A percentile compares a stretch with the other conserved stretches of the same genome.
phyloP scores from a whole-genome alignment of 2,888 invertebrate species.

The Nomada fucata region DNA sequence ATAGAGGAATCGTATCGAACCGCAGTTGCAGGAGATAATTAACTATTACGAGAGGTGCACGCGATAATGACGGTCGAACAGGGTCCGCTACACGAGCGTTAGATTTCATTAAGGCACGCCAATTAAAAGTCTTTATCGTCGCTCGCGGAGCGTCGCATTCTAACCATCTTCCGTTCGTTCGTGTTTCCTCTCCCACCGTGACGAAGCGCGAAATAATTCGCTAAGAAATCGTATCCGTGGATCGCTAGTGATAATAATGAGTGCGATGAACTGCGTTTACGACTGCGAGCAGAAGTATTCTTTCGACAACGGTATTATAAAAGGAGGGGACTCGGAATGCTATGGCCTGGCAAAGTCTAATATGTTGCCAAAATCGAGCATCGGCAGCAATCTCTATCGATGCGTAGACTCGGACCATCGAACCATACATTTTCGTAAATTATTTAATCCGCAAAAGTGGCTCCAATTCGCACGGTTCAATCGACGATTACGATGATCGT shows the following conservation, averaged over 20 bases:
- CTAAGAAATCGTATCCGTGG: neutral
- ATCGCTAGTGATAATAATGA: neutral
- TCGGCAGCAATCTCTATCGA: no score
- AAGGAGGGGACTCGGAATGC: neutral
- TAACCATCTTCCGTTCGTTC: neutral
- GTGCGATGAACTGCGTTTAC: conserved; percentile 6
- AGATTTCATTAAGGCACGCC: conserved; percentile 34
- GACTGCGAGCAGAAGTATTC: neutral
- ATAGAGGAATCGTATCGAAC: neutral
- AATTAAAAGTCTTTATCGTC: conserved; percentile 38
- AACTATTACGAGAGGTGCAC: conserved; percentile 27
- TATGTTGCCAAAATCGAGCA: no score
- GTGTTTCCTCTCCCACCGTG: neutral
- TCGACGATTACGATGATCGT: neutral
- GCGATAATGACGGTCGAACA: conserved; percentile 10
- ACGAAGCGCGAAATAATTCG: neutral
- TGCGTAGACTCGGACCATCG: no score
- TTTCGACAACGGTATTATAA: neutral
- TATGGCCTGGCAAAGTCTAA: no score
- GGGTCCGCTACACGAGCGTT: conserved; percentile 13
- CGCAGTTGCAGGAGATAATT: conserved; percentile 13
- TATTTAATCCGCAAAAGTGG: neutral
- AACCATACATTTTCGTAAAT: neutral
- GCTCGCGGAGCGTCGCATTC: conserved; percentile 3
- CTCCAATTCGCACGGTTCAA: neutral